These are phyloP conservation scores for Nematostella vectensis DNA, from an alignment of 92 coral and sea anemone species.

Conservation along the genomic window DNA sequence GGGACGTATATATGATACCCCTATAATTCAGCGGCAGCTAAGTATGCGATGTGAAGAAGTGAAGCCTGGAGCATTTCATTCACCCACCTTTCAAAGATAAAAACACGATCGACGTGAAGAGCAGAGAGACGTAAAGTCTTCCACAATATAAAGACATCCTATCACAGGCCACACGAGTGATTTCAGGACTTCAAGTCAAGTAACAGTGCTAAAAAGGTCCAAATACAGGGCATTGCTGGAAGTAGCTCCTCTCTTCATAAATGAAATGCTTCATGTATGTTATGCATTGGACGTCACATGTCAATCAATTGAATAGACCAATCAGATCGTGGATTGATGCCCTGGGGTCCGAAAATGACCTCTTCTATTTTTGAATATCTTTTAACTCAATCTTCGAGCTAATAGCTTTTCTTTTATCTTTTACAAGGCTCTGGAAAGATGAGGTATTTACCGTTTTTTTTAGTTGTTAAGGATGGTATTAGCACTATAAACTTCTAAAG, in stretches of 20 bases:
- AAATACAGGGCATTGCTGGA: conserved; percentile 2
- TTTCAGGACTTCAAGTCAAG: background rate
- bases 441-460: too few relatives aligned
- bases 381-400: too few relatives aligned
- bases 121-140: background rate
- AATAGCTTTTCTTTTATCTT: too few relatives aligned
- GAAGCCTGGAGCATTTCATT: background rate
- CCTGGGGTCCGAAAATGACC: conserved; percentile 2
- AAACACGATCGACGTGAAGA: background rate
- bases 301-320: conserved; percentile 24
- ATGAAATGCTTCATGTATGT: conserved; percentile 32
- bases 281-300: conserved; percentile 30
- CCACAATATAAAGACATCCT: conserved; percentile 2
- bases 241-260: conserved; percentile 19
- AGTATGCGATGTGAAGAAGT: too few relatives aligned
- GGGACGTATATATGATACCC: too few relatives aligned
- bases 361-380: background rate
- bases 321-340: conserved; percentile 9
- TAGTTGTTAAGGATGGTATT: too few relatives aligned
- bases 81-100: conserved; percentile 3
- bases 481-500: too few relatives aligned
- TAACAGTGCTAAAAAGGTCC: conserved; percentile 8
- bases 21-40: too few relatives aligned
- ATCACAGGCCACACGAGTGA: background rate
- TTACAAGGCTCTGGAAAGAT: too few relatives aligned